These are phyloP conservation scores for Pseudorhiza aurosa DNA, from an alignment of 30 jellyfish, hydroid and myxozoan genomes.

Conservation along the genomic window DNA sequence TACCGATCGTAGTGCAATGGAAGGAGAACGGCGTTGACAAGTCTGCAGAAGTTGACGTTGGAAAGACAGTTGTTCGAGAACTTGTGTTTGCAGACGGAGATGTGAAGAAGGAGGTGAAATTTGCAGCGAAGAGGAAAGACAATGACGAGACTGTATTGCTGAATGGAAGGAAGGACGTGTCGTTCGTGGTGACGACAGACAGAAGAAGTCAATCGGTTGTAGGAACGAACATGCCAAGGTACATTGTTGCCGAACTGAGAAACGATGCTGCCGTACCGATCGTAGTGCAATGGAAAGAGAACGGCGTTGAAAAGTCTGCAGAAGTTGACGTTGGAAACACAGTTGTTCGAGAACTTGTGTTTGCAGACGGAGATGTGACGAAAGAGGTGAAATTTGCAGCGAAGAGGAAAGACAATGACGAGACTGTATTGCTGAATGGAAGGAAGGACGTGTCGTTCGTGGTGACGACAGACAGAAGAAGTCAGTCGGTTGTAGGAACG, in stretches of 20 bases:
- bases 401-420: slow-evolving; percentile 3
- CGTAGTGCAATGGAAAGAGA: slow-evolving; percentile 4
- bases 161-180: slow-evolving; percentile 1
- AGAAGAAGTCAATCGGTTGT: neutral
- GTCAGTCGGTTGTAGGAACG: neutral
- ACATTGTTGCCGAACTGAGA: slow-evolving; percentile 10
- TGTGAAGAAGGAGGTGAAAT: neutral
- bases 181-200: slow-evolving; percentile 1
- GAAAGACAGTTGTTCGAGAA: neutral
- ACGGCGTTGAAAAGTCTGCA: neutral
- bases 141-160: neutral
- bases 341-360: neutral
- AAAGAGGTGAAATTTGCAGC: slow-evolving; percentile 26
- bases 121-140: slow-evolving; percentile 19
- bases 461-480: neutral
- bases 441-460: neutral
- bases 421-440: slow-evolving; percentile 24
- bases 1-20: slow-evolving; percentile 38
- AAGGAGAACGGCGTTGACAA: slow-evolving; percentile 22
- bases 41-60: neutral
- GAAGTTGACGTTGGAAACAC: slow-evolving; percentile 11
- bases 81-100: slow-evolving; percentile 1
- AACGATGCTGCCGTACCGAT: slow-evolving; percentile 34
- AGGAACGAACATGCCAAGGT: slow-evolving; percentile 7
- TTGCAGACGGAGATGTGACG: neutral